Evolutionary conservation across 2,888 invertebrate species (phyloP).

Genomic region (Macrosoma leucophasiata): DNA sequence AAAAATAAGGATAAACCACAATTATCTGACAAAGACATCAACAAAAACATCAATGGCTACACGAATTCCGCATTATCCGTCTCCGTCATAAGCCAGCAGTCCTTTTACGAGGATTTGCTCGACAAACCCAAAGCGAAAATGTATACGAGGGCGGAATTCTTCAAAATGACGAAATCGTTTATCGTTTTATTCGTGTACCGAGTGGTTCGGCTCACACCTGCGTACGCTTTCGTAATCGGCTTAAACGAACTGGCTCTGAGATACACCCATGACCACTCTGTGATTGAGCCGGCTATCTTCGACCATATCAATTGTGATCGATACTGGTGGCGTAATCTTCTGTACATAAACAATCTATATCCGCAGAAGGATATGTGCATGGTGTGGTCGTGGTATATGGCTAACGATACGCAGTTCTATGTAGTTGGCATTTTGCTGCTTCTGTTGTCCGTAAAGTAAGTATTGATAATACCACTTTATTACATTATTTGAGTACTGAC

Average conservation of each 20-base stretch:
- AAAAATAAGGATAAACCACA: conserved; percentile 34
- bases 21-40: conserved; percentile 44
- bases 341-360: conserved; percentile 88
- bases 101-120: conserved; percentile 60
- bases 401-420: conserved; percentile 87
- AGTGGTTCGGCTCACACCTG: conserved; percentile 84
- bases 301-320: conserved; percentile 84
- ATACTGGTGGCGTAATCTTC: conserved; percentile 90
- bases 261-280: conserved; percentile 82
- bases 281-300: conserved; percentile 82
- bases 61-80: conserved; percentile 58
- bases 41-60: conserved; percentile 65
- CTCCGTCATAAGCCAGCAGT: conserved; percentile 63
- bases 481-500: too few species aligned
- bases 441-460: conserved; percentile 81
- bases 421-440: conserved; percentile 80
- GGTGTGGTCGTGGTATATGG: conserved; percentile 90
- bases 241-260: conserved; percentile 82
- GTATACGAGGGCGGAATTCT: conserved; percentile 50
- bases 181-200: conserved; percentile 70
- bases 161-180: conserved; percentile 63
- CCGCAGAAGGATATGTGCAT: conserved; percentile 86
- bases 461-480: conserved; percentile 17
- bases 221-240: conserved; percentile 86
- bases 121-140: conserved; percentile 49